Conservation (phyloP, 2,797 vertebrate genomes). For the Lacerta agilis region DNA sequence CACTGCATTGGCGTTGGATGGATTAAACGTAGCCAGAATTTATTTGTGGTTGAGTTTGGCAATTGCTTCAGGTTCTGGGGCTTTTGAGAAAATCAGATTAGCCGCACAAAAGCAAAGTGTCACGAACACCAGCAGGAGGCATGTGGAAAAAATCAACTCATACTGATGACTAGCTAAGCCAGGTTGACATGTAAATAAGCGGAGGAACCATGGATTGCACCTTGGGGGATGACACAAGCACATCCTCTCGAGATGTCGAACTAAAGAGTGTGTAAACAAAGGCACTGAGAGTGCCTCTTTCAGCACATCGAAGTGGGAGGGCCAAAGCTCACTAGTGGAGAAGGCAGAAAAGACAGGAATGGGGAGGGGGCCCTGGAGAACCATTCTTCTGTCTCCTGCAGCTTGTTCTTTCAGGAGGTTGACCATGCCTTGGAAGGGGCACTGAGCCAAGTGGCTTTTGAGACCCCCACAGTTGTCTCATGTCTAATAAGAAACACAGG, state of each 20-base stretch:
- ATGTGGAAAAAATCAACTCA: fast-evolving
- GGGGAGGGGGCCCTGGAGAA: not conserved
- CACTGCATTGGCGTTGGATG: fast-evolving
- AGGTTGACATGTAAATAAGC: not conserved
- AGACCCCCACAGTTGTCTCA: not conserved
- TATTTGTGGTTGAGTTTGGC: fast-evolving
- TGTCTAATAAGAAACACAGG: not conserved
- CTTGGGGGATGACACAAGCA: not conserved
- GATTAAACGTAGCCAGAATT: not conserved
- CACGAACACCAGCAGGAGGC: fast-evolving
- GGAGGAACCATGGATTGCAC: slow-evolving; percentile 13
- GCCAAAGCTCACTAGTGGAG: not conserved
- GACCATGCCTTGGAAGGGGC: not conserved
- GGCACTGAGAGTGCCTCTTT: not conserved
- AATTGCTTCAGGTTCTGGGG: not conserved
- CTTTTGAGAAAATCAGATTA: not conserved
- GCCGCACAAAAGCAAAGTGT: not conserved
- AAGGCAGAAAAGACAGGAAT: not conserved
- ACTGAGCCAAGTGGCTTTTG: not conserved
- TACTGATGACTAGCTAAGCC: fast-evolving
- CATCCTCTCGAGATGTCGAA: slow-evolving; percentile 3
- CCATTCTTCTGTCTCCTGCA: not conserved
- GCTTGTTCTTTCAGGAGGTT: not conserved
- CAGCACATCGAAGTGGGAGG: too few relatives aligned
- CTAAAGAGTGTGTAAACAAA: slow-evolving; percentile 4